These are phyloP conservation scores for Hedya salicella DNA, from an alignment of 2,888 invertebrate species.

Conservation along the genomic window DNA sequence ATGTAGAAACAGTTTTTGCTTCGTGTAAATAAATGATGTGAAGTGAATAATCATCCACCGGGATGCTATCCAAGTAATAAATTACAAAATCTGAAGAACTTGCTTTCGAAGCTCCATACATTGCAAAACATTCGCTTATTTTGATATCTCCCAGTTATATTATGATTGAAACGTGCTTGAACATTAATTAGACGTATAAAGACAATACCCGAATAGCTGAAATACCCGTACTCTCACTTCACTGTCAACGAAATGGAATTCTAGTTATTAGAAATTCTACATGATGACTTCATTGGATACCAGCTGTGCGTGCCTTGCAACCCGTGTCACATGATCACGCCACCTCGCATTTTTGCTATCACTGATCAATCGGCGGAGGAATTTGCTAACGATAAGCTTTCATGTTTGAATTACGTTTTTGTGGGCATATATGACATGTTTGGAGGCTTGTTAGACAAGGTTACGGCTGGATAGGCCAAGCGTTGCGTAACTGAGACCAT, in stretches of 20 bases:
- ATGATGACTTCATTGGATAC: slow-evolving; percentile 80
- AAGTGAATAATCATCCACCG: no score
- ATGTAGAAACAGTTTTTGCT: no score
- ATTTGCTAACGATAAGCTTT: slow-evolving; percentile 55
- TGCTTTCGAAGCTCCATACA: no score
- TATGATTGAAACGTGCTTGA: not conserved
- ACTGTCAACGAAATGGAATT: slow-evolving; percentile 81
- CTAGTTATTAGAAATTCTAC: slow-evolving; percentile 80
- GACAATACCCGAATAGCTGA: slow-evolving; percentile 73
- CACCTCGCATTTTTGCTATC: slow-evolving; percentile 55
- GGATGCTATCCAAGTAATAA: no score
- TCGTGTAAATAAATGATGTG: no score
- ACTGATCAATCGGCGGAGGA: slow-evolving; percentile 51
- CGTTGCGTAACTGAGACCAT: not conserved
- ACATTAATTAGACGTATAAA: slow-evolving; percentile 43
- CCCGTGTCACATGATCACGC: slow-evolving; percentile 61
- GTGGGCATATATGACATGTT: slow-evolving; percentile 39
- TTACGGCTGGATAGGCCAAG: not conserved
- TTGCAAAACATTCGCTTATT: no score
- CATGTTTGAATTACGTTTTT: slow-evolving; percentile 51
- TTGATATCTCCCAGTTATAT: not conserved
- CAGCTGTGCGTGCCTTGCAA: slow-evolving; percentile 60
- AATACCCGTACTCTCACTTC: slow-evolving; percentile 76
- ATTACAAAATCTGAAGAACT: no score
- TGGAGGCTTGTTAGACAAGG: not conserved